These are phyloP conservation scores for Coregonus suidteri DNA, from an alignment of 2,797 vertebrate species.

Conservation along the genomic window DNA sequence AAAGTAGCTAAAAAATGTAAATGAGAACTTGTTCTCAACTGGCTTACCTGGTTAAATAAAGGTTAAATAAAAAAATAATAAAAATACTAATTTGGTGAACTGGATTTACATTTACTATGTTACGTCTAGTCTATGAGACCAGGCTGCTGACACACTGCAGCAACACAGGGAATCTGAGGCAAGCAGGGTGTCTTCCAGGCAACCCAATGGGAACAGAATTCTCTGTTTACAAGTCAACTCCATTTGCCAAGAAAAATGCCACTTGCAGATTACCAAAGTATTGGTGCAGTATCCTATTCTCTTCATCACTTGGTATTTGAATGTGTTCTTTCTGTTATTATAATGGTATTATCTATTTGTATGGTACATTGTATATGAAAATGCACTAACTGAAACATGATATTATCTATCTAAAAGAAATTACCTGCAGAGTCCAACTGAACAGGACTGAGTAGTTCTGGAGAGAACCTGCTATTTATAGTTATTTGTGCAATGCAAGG, in stretches of 20 bases:
- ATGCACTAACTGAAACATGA: background rate
- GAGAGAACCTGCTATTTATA: slow-evolving; percentile 70
- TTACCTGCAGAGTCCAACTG: slow-evolving; percentile 15
- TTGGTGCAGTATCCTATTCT: background rate
- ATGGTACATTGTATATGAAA: background rate
- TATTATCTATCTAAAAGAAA: background rate
- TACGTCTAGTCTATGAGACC: too few species aligned
- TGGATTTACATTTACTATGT: too few species aligned
- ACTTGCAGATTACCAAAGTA: background rate
- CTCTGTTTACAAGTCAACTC: slow-evolving; percentile 5
- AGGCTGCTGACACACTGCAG: slow-evolving; percentile 25
- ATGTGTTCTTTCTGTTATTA: background rate
- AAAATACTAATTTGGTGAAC: too few species aligned
- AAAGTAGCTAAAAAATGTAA: too few species aligned
- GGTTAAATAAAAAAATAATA: too few species aligned
- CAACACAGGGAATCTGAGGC: slow-evolving; percentile 8
- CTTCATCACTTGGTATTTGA: background rate
- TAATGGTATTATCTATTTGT: background rate
- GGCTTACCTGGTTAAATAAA: too few species aligned
- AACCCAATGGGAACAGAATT: slow-evolving; percentile 2
- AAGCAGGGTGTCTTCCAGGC: slow-evolving; percentile 45
- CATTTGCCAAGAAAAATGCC: background rate
- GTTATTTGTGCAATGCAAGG: slow-evolving; percentile 56
- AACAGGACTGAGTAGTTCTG: slow-evolving; percentile 43
- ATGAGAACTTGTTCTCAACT: too few species aligned